Conservation (phyloP, 2,113 vertebrate genomes). For the Reinhardtius hippoglossoides region DNA sequence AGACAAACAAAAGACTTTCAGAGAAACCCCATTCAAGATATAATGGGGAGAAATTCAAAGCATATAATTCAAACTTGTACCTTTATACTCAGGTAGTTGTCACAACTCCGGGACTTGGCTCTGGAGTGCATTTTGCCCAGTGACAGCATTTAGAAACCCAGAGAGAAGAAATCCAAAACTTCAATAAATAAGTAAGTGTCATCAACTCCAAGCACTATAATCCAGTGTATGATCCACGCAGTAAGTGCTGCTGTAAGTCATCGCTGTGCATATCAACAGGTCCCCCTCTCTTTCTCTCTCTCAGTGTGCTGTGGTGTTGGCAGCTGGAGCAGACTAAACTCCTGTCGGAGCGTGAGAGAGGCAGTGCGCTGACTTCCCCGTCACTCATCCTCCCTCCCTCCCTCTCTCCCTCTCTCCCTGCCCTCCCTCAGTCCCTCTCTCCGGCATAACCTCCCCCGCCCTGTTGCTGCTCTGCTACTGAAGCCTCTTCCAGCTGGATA, state of each 20-base stretch:
- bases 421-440: background rate
- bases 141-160: slow-evolving; percentile 63
- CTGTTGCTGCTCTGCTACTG: slow-evolving; percentile 60
- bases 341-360: slow-evolving; percentile 79
- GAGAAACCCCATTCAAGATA: too few relatives aligned
- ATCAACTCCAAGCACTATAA: slow-evolving; percentile 30
- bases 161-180: slow-evolving; percentile 21
- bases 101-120: slow-evolving; percentile 80
- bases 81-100: slow-evolving; percentile 83
- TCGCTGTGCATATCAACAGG: slow-evolving; percentile 52
- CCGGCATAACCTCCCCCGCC: slow-evolving; percentile 68
- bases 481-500: slow-evolving; percentile 78
- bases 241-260: slow-evolving; percentile 34
- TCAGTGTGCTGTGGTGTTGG: slow-evolving; percentile 33
- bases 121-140: slow-evolving; percentile 81
- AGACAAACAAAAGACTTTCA: background rate
- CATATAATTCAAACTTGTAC: slow-evolving; percentile 59
- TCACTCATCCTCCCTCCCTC: slow-evolving; percentile 63
- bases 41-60: background rate
- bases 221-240: slow-evolving; percentile 34
- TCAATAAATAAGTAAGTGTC: slow-evolving; percentile 14
- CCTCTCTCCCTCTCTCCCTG: slow-evolving; percentile 24
- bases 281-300: slow-evolving; percentile 14
- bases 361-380: slow-evolving; percentile 65
- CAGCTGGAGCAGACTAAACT: slow-evolving; percentile 76